Percentiles rank a stretch among this genome's conserved stretches.
Conservation (phyloP, 2,113 vertebrate genomes). For the Colaptes auratus region DNA sequence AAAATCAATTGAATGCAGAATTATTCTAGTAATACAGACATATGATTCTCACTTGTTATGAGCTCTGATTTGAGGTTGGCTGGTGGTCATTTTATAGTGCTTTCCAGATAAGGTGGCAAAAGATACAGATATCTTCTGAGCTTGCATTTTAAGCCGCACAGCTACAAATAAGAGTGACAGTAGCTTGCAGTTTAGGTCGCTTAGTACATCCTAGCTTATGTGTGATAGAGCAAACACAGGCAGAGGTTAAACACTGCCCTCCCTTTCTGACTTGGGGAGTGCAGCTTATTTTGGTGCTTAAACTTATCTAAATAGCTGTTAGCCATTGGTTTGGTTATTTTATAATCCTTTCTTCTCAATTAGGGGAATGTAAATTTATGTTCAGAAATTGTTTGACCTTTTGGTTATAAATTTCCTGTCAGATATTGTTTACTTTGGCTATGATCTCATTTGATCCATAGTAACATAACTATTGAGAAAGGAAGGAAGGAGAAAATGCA, state of each 20-base stretch:
- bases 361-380: background rate
- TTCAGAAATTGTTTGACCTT: background rate
- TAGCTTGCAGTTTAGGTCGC: constrained; percentile 44
- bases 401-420: background rate
- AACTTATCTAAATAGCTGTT: background rate
- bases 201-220: background rate
- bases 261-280: background rate
- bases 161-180: background rate
- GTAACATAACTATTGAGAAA: background rate
- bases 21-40: constrained; percentile 38
- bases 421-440: constrained; percentile 3
- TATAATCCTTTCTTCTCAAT: background rate
- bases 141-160: constrained; percentile 34
- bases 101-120: constrained; percentile 29
- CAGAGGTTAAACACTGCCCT: background rate
- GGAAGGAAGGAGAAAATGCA: constrained; percentile 6
- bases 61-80: constrained; percentile 45
- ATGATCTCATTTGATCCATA: background rate
- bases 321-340: background rate
- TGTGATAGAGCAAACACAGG: background rate
- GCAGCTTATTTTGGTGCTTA: background rate
- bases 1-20: constrained; percentile 53
- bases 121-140: background rate
- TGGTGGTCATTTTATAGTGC: constrained; percentile 34
- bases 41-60: constrained; percentile 20